Evolutionary conservation across 2,888 invertebrate species (phyloP).

Genomic region (Callinectes sapidus): DNA sequence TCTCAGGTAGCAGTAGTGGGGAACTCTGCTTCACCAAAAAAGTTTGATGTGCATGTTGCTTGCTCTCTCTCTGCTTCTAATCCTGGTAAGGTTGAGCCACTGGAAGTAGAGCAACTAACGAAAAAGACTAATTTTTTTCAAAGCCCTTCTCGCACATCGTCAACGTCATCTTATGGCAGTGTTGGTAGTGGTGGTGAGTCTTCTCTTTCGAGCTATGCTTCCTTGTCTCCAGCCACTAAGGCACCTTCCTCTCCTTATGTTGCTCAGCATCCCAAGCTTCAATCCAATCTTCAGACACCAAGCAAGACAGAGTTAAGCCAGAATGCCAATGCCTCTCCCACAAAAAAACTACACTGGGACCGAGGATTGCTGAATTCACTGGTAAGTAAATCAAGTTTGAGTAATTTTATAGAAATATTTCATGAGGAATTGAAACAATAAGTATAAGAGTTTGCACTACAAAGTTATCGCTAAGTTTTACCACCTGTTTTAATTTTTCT

Average conservation of each 20-base stretch:
- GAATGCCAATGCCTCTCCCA: conserved; percentile 56
- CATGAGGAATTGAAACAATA: not conserved
- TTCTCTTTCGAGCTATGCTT: conserved; percentile 4
- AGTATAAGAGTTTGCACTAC: not conserved
- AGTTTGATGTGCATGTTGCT: conserved; percentile 26
- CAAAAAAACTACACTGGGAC: conserved; percentile 69
- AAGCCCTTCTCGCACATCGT: not conserved
- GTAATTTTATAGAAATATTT: not conserved
- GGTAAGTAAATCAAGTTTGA: conserved; percentile 61
- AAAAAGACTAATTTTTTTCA: not conserved
- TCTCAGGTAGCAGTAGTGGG: conserved; percentile 67
- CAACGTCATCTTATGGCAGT: conserved; percentile 12
- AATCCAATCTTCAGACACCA: conserved; percentile 42
- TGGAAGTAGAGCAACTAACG: not conserved
- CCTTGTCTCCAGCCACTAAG: not conserved
- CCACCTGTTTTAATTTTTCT: not conserved
- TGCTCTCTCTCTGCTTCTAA: not conserved
- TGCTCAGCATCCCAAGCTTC: conserved; percentile 35
- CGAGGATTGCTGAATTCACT: conserved; percentile 69
- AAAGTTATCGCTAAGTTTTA: not conserved
- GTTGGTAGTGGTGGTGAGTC: conserved; percentile 34
- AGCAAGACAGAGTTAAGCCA: conserved; percentile 38
- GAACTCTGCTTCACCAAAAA: conserved; percentile 31
- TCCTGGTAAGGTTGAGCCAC: not conserved
- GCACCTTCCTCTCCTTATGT: conserved; percentile 22